Base-by-base conservation (phyloP, 2,113 vertebrate species). In the Noctilio leporinus region DNA sequence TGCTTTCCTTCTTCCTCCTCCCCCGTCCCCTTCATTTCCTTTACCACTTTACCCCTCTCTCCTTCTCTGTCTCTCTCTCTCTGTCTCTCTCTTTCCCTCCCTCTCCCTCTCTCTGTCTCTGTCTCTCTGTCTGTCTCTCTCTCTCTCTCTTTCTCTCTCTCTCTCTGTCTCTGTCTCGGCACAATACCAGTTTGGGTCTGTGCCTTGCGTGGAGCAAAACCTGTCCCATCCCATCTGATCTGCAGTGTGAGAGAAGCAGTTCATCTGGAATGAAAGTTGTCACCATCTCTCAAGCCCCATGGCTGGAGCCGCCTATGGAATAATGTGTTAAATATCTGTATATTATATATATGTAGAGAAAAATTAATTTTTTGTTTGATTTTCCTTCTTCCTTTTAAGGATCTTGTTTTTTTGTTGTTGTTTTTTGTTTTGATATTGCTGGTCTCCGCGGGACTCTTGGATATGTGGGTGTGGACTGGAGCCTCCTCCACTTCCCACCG, bases 281-380 rank as follows among this genome's bases (percentile, higher is more conserved):
- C 92, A 84, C 96, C 95, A 78, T 81, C 90, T 96, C 94, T 96
- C 69, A 94, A 96, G 92, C 93, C 97, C 97, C 87, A 43, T 22
- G 89, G 96, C 97, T 96, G 96, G 96, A 97, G 85, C 90, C 96
- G 82, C 80, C 49, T 93, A 95, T 80, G 28, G 87, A 97, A 96
- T 97, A 82, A 97, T 97, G 96, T 98, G 97, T 98, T 98, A 96
- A 98, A 98, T 98, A 97, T 92, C 86, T 98, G 97, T 98, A 97
- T 97, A 98, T 98, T 98, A 98, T 98, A 98, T 97, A 98, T 98
- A 98, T 98, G 96, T 97, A 97, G 96, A 98, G 97, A 98, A 97
- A 97, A 97, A 96, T 96, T 96, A 97, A 97, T 95, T 97, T 97
- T 94, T 91, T 91, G 95, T 98, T 97, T 97, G 94, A 93, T 95